phyloP scores from a whole-genome alignment of 2,888 invertebrate genomes.

The Teleiodes luculella region DNA sequence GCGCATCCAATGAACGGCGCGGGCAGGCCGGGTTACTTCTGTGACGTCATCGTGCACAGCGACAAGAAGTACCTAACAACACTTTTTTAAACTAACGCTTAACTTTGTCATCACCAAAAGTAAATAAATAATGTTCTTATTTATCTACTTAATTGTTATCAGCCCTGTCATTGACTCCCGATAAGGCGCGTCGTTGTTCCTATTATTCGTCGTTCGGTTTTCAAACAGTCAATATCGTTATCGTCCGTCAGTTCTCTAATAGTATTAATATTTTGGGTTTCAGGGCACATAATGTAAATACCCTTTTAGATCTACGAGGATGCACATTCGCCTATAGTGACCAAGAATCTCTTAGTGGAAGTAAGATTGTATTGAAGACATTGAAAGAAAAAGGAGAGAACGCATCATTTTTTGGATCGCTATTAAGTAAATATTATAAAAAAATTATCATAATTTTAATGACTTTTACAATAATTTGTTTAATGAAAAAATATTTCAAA shows the following conservation, averaged over 20 bases:
- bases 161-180: slow-evolving; percentile 61
- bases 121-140: slow-evolving; percentile 39
- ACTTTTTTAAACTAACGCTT: not conserved
- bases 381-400: slow-evolving; percentile 78
- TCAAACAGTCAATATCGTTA: slow-evolving; percentile 39
- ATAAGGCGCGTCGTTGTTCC: slow-evolving; percentile 53
- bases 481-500: not conserved
- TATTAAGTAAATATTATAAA: slow-evolving; percentile 57
- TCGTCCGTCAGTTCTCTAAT: slow-evolving; percentile 23
- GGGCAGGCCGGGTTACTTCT: slow-evolving; percentile 77
- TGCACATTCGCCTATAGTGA: slow-evolving; percentile 76
- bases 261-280: slow-evolving; percentile 18
- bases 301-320: slow-evolving; percentile 77
- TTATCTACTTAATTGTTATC: slow-evolving; percentile 72
- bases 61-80: slow-evolving; percentile 71
- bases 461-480: too few species aligned
- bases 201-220: slow-evolving; percentile 58
- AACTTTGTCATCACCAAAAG: not conserved
- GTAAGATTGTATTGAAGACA: slow-evolving; percentile 72
- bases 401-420: slow-evolving; percentile 79
- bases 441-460: not conserved
- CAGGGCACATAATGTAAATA: slow-evolving; percentile 77
- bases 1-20: slow-evolving; percentile 76
- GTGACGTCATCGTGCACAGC: slow-evolving; percentile 79
- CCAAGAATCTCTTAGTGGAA: slow-evolving; percentile 76